phyloP scores from a whole-genome alignment of 2,797 vertebrate genomes.

The Erethizon dorsatum region DNA sequence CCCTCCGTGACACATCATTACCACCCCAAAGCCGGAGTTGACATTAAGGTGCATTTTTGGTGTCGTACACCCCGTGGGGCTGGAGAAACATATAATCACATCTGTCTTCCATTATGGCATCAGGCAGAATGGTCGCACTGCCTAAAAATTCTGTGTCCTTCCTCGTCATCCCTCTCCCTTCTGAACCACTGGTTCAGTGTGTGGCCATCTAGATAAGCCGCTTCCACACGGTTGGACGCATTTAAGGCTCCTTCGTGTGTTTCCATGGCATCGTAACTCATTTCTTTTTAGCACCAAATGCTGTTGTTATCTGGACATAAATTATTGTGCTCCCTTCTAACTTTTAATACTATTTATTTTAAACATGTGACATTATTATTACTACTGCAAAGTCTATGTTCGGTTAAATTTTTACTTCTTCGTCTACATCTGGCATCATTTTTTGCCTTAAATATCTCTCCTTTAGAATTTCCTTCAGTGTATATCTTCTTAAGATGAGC shows the following conservation, averaged over 20 bases:
- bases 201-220: background rate
- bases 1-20: background rate
- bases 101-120: background rate
- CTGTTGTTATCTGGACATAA: background rate
- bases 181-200: background rate
- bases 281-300: background rate
- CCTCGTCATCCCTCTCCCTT: background rate
- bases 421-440: background rate
- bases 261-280: rapidly evolving
- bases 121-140: background rate
- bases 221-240: background rate
- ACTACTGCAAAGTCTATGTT: background rate
- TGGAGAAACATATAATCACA: background rate
- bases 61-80: background rate
- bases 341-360: background rate
- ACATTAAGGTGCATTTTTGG: background rate
- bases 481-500: background rate
- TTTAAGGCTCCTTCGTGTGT: background rate
- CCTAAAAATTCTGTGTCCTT: background rate
- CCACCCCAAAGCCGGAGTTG: background rate
- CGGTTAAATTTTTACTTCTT: background rate
- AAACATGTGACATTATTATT: too few relatives aligned
- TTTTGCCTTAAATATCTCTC: background rate
- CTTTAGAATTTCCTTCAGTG: background rate
- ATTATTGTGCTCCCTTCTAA: background rate